Base-by-base conservation (phyloP, 2,113 vertebrate genomes). In the Sorex araneus region DNA sequence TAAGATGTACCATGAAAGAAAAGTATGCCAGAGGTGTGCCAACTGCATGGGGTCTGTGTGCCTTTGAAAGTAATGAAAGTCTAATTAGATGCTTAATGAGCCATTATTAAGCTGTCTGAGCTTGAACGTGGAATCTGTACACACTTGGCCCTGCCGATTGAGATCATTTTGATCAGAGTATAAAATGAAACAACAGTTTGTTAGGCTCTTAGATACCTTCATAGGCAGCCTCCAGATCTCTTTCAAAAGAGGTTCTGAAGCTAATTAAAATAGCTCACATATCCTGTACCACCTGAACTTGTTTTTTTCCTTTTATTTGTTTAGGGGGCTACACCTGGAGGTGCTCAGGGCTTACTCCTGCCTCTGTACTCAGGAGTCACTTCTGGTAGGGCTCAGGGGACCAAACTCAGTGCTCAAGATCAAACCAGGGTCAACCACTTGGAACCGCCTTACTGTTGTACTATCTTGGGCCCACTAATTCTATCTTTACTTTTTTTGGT, bases 101-200 rank as follows among this genome's bases (percentile, higher is more conserved):
- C 43, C 70, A 76, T 76, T 93, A 86, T 76, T 71, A 88, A 90
- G 79, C 78, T 78, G 47, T 84, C 76, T 75, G 40, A 16, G 16
- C 32, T 57, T 83, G 23, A 70, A 30, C 16, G n/a, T 80, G 64
- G 66, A 89, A 85, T 40, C 40, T 73, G 60, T 16, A 76, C 12
- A 64, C 79, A 76, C 47, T 80, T 88, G 84, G 73, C 89, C 94
- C 91, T 80, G 47, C 73, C 84, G 71, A 92, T 43, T 76, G 54
- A 34, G n/a, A 80, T 88, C 15, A 82, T 86, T 94, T 93, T 84
- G 34, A 74, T 89, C 69, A 67, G 21, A 63, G 36, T 89, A 54
- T 89, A 77, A 94, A 93, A 86, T 36, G 66, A 93, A 90, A 92
- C 60, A 86, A 89, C 27, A 86, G 91, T 73, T 81, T 69, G 71